Evolutionary conservation across 2,888 invertebrate species (phyloP).

Genomic region (Volucella zonaria): DNA sequence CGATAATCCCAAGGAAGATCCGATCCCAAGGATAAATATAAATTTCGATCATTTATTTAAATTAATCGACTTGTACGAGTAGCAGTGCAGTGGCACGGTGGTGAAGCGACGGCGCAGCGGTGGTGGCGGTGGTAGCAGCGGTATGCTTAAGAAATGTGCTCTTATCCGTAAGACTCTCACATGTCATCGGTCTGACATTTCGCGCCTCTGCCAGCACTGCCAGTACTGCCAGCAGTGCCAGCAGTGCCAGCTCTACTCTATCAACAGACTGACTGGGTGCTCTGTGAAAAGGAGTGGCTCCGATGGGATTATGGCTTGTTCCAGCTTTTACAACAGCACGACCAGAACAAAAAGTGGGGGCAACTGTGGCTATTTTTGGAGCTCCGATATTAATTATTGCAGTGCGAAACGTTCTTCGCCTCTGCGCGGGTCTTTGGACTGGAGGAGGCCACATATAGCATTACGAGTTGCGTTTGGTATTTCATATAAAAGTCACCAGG

Average conservation of each 20-base stretch:
- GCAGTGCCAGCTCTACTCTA: constrained; percentile 3
- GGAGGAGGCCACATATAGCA: constrained; percentile 43
- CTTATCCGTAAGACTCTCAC: constrained; percentile 50
- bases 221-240: constrained; percentile 7
- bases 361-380: constrained; percentile 70
- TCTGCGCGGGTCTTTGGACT: constrained; percentile 65
- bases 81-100: constrained; percentile 1
- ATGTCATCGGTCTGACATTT: constrained; percentile 72
- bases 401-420: constrained; percentile 62
- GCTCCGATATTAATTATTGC: constrained; percentile 72
- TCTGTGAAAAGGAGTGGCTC: constrained; percentile 67
- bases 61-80: constrained; percentile 61
- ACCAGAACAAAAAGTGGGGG: constrained; percentile 60
- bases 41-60: constrained; percentile 73
- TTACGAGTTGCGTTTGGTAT: constrained; percentile 22
- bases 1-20: constrained; percentile 54
- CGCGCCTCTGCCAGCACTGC: constrained; percentile 34
- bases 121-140: constrained; percentile 11
- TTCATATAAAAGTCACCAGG: constrained; percentile 14
- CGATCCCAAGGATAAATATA: constrained; percentile 70
- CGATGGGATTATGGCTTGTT: constrained; percentile 35
- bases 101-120: neutral
- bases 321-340: constrained; percentile 10
- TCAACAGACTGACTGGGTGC: constrained; percentile 25
- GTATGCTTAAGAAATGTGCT: constrained; percentile 36